These are phyloP conservation scores for Antrozous pallidus DNA, from an alignment of 2,797 vertebrate species.

Conservation along the genomic window DNA sequence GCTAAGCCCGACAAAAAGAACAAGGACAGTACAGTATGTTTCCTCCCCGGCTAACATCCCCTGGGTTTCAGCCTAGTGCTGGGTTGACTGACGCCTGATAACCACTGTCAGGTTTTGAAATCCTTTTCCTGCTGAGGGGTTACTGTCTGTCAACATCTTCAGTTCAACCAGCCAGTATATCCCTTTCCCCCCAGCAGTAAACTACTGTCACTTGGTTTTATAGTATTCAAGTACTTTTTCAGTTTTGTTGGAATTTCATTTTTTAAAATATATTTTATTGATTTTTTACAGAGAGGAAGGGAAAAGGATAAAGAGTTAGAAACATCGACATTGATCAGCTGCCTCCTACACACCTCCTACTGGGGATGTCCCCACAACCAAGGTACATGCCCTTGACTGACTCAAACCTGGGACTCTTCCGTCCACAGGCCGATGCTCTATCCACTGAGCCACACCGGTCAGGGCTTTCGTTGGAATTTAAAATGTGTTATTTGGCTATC, in stretches of 20 bases:
- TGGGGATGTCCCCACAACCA: too few relatives aligned
- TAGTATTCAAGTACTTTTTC: not conserved
- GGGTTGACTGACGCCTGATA: not conserved
- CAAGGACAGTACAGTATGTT: slow-evolving; percentile 50
- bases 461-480: slow-evolving; percentile 2
- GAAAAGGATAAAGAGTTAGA: too few relatives aligned
- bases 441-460: too few relatives aligned
- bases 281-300: too few relatives aligned
- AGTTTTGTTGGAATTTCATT: not conserved
- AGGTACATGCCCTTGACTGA: too few relatives aligned
- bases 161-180: slow-evolving; percentile 55
- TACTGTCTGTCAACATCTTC: not conserved
- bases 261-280: too few relatives aligned
- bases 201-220: slow-evolving; percentile 38
- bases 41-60: not conserved
- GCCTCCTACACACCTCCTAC: too few relatives aligned
- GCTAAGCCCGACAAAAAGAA: slow-evolving; percentile 90
- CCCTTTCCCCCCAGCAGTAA: slow-evolving; percentile 48
- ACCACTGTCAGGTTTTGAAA: not conserved
- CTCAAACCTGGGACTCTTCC: too few relatives aligned
- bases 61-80: slow-evolving; percentile 37
- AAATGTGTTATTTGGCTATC: slow-evolving; percentile 15
- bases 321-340: too few relatives aligned
- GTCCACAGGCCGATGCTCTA: too few relatives aligned
- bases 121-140: not conserved